Base-by-base conservation (phyloP, 2,888 invertebrate species). In the Chrysodeixis includens region DNA sequence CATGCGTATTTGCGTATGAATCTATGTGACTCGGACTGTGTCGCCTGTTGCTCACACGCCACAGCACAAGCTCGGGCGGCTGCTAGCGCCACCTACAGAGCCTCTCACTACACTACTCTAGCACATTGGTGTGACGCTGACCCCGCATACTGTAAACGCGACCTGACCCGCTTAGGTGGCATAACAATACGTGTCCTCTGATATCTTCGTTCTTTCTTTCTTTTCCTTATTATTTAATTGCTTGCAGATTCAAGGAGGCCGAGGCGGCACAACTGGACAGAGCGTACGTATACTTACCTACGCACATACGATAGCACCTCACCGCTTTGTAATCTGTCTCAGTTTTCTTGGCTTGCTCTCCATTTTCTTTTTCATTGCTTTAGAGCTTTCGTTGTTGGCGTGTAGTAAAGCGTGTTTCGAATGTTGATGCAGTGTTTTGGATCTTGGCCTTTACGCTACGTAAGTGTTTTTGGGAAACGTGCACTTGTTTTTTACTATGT, bases 171-270 rank as follows among this genome's bases (percentile, higher is more conserved):
- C 91, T 91, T 89, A 88, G 89, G 90, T 89, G 89, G 85, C 87
- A 86, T 88, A 87, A 88, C 82, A 84, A 84, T 83, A 83, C 76
- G 78, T 88, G 82, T 88, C 83, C 86, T 88, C 78, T 87, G 76
- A 87, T 75, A 84, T 87, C 86, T 88, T 86, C 81, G 87, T 89
- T 89, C 89, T 92, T 88, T 93, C 92, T 92, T 91, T 93, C 93
- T 92, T 93, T 92, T 92, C 93, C 93, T 93, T 93, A 93, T 92
- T 92, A 83, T 95, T 93, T 91, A 93, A 95, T 95, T 95, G 94
- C 96, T 97, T 97, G 88, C 97, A 97, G 97, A 97, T 97, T 97
- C 97, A 97, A 97, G 97, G 97, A 97, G 96, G 96, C 96, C 91
- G 97, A 97, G 96, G 97, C 96, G 92, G 97, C 97, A 88, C 96